Evolutionary conservation across 2,113 vertebrate genomes (phyloP), one percentile per base, ranked within the genome.

Genomic region (Ia io): DNA sequence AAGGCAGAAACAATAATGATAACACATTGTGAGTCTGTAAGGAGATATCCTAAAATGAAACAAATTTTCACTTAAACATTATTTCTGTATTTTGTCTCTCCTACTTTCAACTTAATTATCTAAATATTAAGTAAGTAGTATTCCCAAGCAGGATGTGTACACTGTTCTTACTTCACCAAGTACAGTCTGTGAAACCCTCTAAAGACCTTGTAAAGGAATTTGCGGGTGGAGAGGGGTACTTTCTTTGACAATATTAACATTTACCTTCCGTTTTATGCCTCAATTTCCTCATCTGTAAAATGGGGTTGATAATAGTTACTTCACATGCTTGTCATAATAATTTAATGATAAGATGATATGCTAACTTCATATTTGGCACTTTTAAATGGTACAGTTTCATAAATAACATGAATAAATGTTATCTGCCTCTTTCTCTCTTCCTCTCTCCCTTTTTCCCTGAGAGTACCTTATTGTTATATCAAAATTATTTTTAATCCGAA

Each of bases 81-180:
- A 11, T 40, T 91, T 88, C 44, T 44, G 0, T 70, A 61, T 77
- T 32, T 63, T 78, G 9, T 82, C 42, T 78, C 6, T 85, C 40
- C 47, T 8, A 40, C 11, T 86, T 83, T 71, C 40, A 61, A 70
- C 3, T 47, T 71, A 86, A 90, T 74, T 63, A 47, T 77, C 32
- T 37, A 84, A 65, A 23, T 79, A 8, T 69, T 28, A 73, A 32
- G 4, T 32, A 67, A 73, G n/a, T n/a, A n/a, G n/a, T n/a, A 76
- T 85, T 70, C 0, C 13, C 35, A 80, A 25, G 40, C 28, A 77
- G 9, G 87, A 80, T 76, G 22, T 42, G 9, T 59, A 28, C 56
- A 23, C 11, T 91, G 17, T 37, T 97, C 12, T 65, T 8, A 69
- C 56, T 95, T 97, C 93, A 96, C 11, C 17, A 92, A 88, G 47